phyloP scores from a whole-genome alignment of 2,113 vertebrate species.

The Onychostruthus taczanowskii region DNA sequence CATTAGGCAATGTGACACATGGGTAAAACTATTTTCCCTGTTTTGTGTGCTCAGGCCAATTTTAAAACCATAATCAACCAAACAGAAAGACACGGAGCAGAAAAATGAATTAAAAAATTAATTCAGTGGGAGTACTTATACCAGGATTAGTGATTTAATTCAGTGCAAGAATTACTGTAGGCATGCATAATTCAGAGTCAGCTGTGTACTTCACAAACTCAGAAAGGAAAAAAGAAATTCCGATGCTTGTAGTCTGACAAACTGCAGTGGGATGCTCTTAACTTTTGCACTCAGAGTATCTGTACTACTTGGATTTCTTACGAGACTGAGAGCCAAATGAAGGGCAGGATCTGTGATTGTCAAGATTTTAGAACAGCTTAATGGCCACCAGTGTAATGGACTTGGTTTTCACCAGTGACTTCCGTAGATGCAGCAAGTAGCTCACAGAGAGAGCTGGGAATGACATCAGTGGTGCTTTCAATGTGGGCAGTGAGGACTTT shows the following conservation, averaged over 20 bases:
- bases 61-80: not conserved
- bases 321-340: not conserved
- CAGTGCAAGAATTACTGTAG: not conserved
- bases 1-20: not conserved
- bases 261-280: not conserved
- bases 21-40: not conserved
- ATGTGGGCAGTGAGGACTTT: not conserved
- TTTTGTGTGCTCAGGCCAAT: not conserved
- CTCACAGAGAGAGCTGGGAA: not conserved
- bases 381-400: rapidly evolving
- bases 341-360: not conserved
- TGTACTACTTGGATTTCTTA: not conserved
- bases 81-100: not conserved
- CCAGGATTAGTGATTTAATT: not conserved
- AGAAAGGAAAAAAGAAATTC: not conserved
- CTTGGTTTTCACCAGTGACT: not conserved
- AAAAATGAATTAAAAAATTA: not conserved
- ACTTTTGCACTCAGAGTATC: rapidly evolving
- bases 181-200: not conserved
- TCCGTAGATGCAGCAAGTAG: not conserved
- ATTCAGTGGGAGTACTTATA: not conserved
- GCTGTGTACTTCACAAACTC: not conserved
- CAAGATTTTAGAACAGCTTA: not conserved
- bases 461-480: not conserved
- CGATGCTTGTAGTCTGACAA: not conserved